Evolutionary conservation across 2,888 invertebrate genomes (phyloP).

Genomic region (Thecophora atra): DNA sequence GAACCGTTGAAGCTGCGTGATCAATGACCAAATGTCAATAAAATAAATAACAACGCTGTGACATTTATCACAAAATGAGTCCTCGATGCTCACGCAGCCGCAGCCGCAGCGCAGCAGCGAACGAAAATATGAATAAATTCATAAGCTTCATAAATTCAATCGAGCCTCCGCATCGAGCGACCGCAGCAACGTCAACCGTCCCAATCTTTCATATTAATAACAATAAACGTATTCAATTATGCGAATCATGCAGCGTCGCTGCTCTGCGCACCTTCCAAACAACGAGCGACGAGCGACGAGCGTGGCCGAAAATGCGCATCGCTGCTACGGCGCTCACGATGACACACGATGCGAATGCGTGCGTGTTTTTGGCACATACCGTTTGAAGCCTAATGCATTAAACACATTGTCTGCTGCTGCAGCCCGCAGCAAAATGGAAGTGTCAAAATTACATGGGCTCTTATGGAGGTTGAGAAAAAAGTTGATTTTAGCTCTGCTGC

Average conservation of each 20-base stretch:
- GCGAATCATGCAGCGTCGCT: slow-evolving; percentile 45
- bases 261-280: neutral
- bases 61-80: slow-evolving; percentile 63
- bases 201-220: slow-evolving; percentile 31
- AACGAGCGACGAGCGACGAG: slow-evolving; percentile 39
- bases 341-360: slow-evolving; percentile 39
- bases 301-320: slow-evolving; percentile 30
- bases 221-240: slow-evolving; percentile 52
- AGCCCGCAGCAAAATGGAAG: no score
- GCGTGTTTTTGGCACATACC: slow-evolving; percentile 15
- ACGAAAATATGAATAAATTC: neutral
- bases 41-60: slow-evolving; percentile 65
- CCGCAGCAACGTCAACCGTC: neutral
- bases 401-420: no score
- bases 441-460: no score
- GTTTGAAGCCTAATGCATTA: no score
- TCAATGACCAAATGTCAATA: slow-evolving; percentile 57
- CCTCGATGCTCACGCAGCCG: neutral
- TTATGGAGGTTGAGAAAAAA: no score
- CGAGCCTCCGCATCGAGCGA: slow-evolving; percentile 9
- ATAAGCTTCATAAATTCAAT: slow-evolving; percentile 34
- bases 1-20: slow-evolving; percentile 42
- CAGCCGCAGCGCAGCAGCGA: slow-evolving; percentile 18
- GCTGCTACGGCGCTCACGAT: slow-evolving; percentile 43
- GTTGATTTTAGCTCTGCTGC: no score